Evolutionary conservation across 2,888 invertebrate genomes (phyloP).

Genomic region (Standfussiana lucernea): DNA sequence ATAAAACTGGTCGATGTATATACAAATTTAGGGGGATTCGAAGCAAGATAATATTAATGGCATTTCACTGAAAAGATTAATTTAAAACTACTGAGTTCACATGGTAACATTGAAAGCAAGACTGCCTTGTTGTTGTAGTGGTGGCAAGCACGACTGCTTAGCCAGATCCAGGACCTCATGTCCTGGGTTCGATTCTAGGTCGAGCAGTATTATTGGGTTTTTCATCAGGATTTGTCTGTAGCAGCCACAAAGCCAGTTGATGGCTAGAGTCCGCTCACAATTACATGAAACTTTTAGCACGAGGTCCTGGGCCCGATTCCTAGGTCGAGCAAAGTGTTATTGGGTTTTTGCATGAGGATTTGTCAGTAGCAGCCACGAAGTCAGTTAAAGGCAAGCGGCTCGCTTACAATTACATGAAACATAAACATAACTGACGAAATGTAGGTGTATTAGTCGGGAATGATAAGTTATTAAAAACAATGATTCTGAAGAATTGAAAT

Average conservation of each 20-base stretch:
- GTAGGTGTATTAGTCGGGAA: background rate
- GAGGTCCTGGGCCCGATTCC: background rate
- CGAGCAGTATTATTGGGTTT: background rate
- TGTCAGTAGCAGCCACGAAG: background rate
- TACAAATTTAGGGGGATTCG: background rate
- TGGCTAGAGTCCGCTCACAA: background rate
- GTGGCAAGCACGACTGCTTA: background rate
- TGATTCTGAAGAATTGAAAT: background rate
- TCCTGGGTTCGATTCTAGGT: background rate
- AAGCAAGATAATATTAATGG: background rate
- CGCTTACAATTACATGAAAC: background rate
- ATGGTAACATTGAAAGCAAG: background rate
- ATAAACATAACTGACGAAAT: background rate
- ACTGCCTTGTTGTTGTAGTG: background rate
- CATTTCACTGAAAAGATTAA: background rate
- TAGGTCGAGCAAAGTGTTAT: background rate
- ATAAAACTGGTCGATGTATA: background rate
- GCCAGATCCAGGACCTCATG: too few species aligned
- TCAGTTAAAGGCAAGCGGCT: background rate
- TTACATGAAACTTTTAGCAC: too few species aligned
- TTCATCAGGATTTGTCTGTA: background rate
- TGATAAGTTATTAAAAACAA: constrained; percentile 11
- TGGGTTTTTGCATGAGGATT: background rate
- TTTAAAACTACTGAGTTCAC: background rate
- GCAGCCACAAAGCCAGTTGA: background rate